Percentiles rank a stretch among this genome's conserved stretches.
Conservation (phyloP, 2,888 invertebrate species). For the Rambutsinella grinnellia region DNA sequence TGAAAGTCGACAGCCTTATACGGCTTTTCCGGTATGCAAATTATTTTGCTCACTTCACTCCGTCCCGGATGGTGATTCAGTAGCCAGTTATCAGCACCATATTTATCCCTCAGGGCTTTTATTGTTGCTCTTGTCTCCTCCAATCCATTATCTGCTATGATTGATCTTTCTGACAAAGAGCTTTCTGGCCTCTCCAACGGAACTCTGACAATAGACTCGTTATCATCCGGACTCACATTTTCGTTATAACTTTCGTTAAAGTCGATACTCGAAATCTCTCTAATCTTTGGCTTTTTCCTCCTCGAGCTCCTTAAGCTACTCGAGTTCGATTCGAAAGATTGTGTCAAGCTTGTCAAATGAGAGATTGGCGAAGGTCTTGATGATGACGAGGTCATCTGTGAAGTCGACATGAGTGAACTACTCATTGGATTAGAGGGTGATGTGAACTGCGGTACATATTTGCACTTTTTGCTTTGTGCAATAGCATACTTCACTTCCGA, state of each 20-base stretch:
- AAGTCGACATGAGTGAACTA: constrained; percentile 36
- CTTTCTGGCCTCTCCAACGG: constrained; percentile 41
- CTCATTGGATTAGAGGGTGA: neutral
- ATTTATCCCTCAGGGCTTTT: constrained; percentile 60
- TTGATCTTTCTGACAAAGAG: constrained; percentile 38
- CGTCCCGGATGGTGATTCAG: constrained; percentile 61
- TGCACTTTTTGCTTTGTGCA: constrained; percentile 57
- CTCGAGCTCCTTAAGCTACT: constrained; percentile 64
- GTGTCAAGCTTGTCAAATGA: constrained; percentile 63
- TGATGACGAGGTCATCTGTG: constrained; percentile 32
- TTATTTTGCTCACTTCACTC: constrained; percentile 59
- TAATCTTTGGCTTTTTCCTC: constrained; percentile 64
- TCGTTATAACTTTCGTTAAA: constrained; percentile 43
- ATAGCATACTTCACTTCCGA: constrained; percentile 60
- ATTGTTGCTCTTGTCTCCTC: constrained; percentile 53
- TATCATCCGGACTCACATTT: constrained; percentile 42
- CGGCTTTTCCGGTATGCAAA: constrained; percentile 60
- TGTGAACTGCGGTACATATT: constrained; percentile 58
- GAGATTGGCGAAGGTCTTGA: constrained; percentile 41
- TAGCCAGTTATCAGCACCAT: constrained; percentile 65
- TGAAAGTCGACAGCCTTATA: constrained; percentile 25
- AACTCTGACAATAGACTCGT: constrained; percentile 46
- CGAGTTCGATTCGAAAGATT: constrained; percentile 64
- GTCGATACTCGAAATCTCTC: constrained; percentile 59
- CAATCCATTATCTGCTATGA: constrained; percentile 30